A percentile compares a stretch with the other conserved stretches of the same genome.
These are phyloP conservation scores for Podocnemis expansa DNA, from an alignment of 2,113 vertebrate genomes.

Conservation along the genomic window DNA sequence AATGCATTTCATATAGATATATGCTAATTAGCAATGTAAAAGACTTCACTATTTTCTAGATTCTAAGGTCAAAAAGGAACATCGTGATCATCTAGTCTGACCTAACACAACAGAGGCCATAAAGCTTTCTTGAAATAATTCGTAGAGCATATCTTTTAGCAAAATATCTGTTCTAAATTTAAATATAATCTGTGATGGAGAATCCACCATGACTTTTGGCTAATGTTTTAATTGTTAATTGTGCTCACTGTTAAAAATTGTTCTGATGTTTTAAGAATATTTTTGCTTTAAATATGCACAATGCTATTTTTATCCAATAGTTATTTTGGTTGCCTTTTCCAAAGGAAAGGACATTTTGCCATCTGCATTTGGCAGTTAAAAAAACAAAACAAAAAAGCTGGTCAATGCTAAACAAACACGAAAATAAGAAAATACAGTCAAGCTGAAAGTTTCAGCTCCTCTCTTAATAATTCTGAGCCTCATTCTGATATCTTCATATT, in stretches of 20 bases:
- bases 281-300: background rate
- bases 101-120: background rate
- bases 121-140: background rate
- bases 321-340: background rate
- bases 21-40: background rate
- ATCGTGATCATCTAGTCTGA: background rate
- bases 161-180: background rate
- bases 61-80: background rate
- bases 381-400: background rate
- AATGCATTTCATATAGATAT: background rate
- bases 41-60: background rate
- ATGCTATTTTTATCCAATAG: background rate
- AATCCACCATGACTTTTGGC: background rate
- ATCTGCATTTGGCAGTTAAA: constrained; percentile 3
- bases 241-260: background rate
- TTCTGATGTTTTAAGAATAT: background rate
- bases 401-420: background rate
- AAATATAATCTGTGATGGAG: background rate
- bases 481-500: accelerated
- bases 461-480: accelerated
- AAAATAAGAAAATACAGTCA: background rate
- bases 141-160: background rate
- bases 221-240: background rate
- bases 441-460: background rate
- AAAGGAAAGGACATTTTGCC: background rate